Evolutionary conservation across 2,113 vertebrate species (phyloP).

Genomic region (Podarcis muralis): DNA sequence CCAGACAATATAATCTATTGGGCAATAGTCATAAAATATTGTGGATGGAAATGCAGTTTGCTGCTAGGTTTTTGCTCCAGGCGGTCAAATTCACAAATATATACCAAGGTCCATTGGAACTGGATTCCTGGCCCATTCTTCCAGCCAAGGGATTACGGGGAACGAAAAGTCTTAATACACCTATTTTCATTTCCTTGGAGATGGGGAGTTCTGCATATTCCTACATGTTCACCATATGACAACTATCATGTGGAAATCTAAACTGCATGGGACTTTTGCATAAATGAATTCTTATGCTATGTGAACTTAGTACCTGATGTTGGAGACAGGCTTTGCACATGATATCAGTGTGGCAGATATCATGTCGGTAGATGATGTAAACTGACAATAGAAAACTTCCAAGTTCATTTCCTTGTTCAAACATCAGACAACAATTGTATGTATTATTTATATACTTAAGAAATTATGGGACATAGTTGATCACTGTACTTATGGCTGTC

Average conservation of each 20-base stretch:
- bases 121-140: too few relatives aligned
- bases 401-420: too few relatives aligned
- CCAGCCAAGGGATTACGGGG: too few relatives aligned
- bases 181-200: too few relatives aligned
- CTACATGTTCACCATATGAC: background rate
- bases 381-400: background rate
- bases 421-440: background rate
- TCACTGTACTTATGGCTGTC: background rate
- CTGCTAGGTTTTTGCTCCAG: too few relatives aligned
- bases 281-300: background rate
- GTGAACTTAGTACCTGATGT: background rate
- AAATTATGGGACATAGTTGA: background rate
- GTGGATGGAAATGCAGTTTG: too few relatives aligned
- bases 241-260: background rate
- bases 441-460: background rate
- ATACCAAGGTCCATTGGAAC: too few relatives aligned
- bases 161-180: too few relatives aligned
- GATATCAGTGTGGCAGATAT: background rate
- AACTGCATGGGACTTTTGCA: background rate
- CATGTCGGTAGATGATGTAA: background rate
- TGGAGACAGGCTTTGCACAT: background rate
- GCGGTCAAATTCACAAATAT: too few relatives aligned
- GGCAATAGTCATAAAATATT: too few relatives aligned
- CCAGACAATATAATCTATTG: too few relatives aligned
- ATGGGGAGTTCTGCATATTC: background rate